Evolutionary conservation across 2,888 invertebrate species (phyloP), one percentile per base, ranked within the genome.

Genomic region (Epistrophella euchroma): DNA sequence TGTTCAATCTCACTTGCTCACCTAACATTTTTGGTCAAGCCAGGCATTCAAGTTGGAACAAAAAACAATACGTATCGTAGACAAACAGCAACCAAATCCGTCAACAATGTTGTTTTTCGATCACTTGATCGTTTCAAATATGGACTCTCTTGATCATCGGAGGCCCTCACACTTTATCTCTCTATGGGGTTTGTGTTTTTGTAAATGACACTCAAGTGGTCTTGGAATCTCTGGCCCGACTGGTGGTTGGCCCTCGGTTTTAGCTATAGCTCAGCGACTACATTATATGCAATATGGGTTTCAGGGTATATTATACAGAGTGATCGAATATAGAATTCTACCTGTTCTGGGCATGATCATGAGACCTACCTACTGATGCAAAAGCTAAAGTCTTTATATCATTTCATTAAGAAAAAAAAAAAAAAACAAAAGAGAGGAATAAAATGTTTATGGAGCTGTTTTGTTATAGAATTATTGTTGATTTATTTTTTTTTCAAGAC

Each of bases 171-270:
- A 58, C 68, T 74, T 43, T 45, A 56, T 74, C 77, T 82, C 82
- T 73, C 73, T 82, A 77, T 82, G 77, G 77, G 82, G 50, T 50
- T 77, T 86, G 71, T 71, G 77, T 78, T 86, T 62, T 82, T 86
- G 86, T 86, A 82, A 86, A 78, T 82, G 86, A 86, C 86, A 86
- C 86, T 86, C 78, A 71, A 86, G 82, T 82, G 86, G 70, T 82
- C 85, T 78, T 82, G 86, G 71, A 78, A 82, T 86, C 71, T 55
- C 77, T 55, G 45, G 68, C 40, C 52, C 77, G 72, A 32, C 56
- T 64, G 70, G 32, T 74, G 56, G 81, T 77, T 74, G 80, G 32
- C 76, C 81, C 60, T 84, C 83, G 79, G 56, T 74, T 74, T 81
- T 40, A 78, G 43, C 43, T 83, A 35, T 43, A 32, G 40, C 40